Percentiles rank a stretch among this genome's conserved stretches.
phyloP scores from a whole-genome alignment of 2,888 invertebrate species.

The Apamea monoglypha region DNA sequence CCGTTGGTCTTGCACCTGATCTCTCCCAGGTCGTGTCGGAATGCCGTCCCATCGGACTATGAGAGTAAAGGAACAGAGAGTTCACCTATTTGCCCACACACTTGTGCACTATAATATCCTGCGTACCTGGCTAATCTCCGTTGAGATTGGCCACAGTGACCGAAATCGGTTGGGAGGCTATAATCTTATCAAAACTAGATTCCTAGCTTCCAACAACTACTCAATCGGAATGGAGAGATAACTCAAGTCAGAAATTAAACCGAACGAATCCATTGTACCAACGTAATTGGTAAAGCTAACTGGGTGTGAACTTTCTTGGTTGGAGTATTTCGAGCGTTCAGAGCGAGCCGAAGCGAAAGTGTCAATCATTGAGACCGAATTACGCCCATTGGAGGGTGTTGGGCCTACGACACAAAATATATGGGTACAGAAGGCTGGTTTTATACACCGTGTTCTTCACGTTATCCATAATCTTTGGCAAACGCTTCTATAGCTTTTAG shows the following conservation, averaged over 20 bases:
- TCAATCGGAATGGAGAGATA: slow-evolving; percentile 65
- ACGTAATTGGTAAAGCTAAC: slow-evolving; percentile 67
- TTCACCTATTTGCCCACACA: background rate
- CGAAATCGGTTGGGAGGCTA: background rate
- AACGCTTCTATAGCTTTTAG: too few relatives aligned
- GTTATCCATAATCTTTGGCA: too few relatives aligned
- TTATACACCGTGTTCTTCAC: too few relatives aligned
- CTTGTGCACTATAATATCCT: background rate
- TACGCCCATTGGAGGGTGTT: slow-evolving; percentile 57
- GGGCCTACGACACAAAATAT: slow-evolving; percentile 7
- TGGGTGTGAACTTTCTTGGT: slow-evolving; percentile 67
- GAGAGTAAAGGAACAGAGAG: background rate
- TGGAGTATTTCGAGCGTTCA: slow-evolving; percentile 35
- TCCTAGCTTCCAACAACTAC: slow-evolving; percentile 50
- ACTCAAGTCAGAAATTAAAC: slow-evolving; percentile 65
- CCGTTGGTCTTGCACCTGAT: background rate
- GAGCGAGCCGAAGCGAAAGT: slow-evolving; percentile 59
- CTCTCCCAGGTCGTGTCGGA: background rate
- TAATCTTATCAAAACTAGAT: slow-evolving; percentile 58
- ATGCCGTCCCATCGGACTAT: background rate
- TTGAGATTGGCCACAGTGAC: background rate
- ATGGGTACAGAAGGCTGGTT: background rate
- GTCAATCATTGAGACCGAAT: slow-evolving; percentile 69
- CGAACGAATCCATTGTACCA: slow-evolving; percentile 63
- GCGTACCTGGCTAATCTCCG: background rate